Percentiles rank a stretch among this genome's conserved stretches.
These are phyloP conservation scores for Delichon dasypus DNA, from an alignment of 2,797 vertebrate species.

Conservation along the genomic window DNA sequence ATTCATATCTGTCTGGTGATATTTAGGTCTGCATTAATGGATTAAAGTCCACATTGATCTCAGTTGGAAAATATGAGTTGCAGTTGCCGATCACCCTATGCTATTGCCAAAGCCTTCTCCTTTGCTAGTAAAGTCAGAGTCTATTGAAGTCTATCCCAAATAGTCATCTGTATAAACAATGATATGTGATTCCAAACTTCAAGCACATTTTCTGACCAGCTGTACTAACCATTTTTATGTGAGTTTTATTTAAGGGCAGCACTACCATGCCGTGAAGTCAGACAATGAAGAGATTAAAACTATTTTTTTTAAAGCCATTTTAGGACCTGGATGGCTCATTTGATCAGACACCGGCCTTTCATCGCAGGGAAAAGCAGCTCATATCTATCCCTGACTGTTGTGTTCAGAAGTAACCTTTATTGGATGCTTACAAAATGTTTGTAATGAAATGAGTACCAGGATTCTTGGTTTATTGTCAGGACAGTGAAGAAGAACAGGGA, in stretches of 20 bases:
- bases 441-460: not conserved
- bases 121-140: slow-evolving; percentile 74
- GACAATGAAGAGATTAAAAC: slow-evolving; percentile 66
- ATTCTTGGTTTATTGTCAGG: slow-evolving; percentile 18
- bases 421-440: slow-evolving; percentile 13
- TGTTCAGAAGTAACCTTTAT: slow-evolving; percentile 29
- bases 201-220: slow-evolving; percentile 88
- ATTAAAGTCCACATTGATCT: slow-evolving; percentile 74
- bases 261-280: slow-evolving; percentile 60
- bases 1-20: slow-evolving; percentile 70
- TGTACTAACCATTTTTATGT: slow-evolving; percentile 86
- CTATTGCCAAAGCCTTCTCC: slow-evolving; percentile 73
- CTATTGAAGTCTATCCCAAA: slow-evolving; percentile 87
- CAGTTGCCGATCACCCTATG: slow-evolving; percentile 72
- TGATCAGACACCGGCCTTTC: slow-evolving; percentile 36
- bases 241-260: slow-evolving; percentile 73
- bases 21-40: slow-evolving; percentile 69
- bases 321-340: slow-evolving; percentile 47
- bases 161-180: slow-evolving; percentile 95
- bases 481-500: not conserved
- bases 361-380: slow-evolving; percentile 15
- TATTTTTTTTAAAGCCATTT: slow-evolving; percentile 41
- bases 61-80: slow-evolving; percentile 76
- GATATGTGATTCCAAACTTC: slow-evolving; percentile 90
- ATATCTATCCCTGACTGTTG: not conserved